A percentile compares a stretch with the other conserved stretches of the same genome.
phyloP scores from a whole-genome alignment of 2,113 vertebrate species.

The Strigops habroptila region DNA sequence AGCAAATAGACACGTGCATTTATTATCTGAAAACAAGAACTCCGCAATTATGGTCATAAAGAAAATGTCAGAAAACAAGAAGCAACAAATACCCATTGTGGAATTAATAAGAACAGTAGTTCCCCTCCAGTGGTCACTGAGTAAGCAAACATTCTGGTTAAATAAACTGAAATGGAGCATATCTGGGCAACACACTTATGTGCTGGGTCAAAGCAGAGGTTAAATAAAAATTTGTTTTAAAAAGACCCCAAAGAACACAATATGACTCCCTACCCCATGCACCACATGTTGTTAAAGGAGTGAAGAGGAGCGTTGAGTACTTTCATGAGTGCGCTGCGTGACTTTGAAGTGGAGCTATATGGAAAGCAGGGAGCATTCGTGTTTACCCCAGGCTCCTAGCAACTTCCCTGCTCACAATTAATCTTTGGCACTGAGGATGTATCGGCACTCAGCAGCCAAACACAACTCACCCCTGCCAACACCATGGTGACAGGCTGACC shows the following conservation, averaged over 20 bases:
- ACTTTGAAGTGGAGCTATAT: constrained; percentile 17
- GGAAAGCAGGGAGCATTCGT: not conserved
- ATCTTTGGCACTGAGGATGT: not conserved
- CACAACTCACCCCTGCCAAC: not conserved
- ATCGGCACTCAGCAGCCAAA: not conserved
- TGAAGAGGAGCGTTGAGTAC: not conserved
- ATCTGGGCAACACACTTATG: constrained; percentile 59
- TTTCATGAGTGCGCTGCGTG: not conserved
- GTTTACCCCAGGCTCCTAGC: not conserved
- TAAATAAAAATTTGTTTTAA: constrained; percentile 74
- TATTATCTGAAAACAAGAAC: constrained; percentile 51
- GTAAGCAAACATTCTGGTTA: constrained; percentile 74
- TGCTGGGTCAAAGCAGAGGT: constrained; percentile 75
- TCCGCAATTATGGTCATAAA: constrained; percentile 35
- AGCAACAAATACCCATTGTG: constrained; percentile 58
- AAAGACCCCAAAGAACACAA: constrained; percentile 39
- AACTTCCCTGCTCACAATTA: not conserved
- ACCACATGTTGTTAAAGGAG: not conserved
- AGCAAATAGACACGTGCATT: constrained; percentile 54
- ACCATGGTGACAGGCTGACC: constrained; percentile 20
- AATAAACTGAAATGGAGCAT: constrained; percentile 74
- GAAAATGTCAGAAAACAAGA: constrained; percentile 54
- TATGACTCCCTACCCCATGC: not conserved
- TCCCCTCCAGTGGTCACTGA: constrained; percentile 65
- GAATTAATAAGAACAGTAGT: constrained; percentile 47